A percentile compares a stretch with the other conserved stretches of the same genome.
phyloP scores from a whole-genome alignment of 35 echinoderm and acorn worm genomes.

The Heliocidaris tuberculata region DNA sequence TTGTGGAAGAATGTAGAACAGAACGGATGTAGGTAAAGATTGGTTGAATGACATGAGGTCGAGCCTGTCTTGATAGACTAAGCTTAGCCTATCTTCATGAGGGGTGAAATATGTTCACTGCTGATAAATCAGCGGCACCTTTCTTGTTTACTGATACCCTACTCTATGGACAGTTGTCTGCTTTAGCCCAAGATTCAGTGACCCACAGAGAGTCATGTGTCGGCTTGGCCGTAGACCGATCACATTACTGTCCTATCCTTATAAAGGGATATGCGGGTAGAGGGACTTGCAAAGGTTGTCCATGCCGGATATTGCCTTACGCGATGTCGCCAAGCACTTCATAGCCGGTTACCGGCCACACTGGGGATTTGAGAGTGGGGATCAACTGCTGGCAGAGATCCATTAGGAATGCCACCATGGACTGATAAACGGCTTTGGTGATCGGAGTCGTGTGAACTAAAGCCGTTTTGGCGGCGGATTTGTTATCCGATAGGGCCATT shows the following conservation, averaged over 20 bases:
- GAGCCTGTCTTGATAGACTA: neutral
- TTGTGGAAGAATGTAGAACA: neutral
- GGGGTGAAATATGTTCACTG: neutral
- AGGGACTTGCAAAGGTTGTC: neutral
- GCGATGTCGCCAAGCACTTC: neutral
- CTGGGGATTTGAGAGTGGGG: neutral
- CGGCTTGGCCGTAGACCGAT: neutral
- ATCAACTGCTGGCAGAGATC: conserved; percentile 1
- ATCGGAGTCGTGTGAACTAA: neutral
- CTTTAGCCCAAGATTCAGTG: neutral
- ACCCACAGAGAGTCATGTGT: neutral
- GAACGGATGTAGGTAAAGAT: neutral
- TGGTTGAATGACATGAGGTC: neutral
- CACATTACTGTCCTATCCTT: neutral
- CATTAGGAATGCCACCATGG: conserved; percentile 3
- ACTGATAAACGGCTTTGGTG: conserved; percentile 11
- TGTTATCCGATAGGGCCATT: neutral
- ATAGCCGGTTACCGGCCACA: neutral
- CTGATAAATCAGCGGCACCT: neutral
- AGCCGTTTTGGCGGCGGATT: conserved; percentile 21
- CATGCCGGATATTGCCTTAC: neutral
- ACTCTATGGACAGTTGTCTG: neutral
- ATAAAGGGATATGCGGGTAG: neutral
- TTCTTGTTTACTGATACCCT: neutral
- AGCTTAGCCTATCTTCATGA: neutral